Conservation (phyloP, 2,888 invertebrate genomes). For the Lithophane leautieri region DNA sequence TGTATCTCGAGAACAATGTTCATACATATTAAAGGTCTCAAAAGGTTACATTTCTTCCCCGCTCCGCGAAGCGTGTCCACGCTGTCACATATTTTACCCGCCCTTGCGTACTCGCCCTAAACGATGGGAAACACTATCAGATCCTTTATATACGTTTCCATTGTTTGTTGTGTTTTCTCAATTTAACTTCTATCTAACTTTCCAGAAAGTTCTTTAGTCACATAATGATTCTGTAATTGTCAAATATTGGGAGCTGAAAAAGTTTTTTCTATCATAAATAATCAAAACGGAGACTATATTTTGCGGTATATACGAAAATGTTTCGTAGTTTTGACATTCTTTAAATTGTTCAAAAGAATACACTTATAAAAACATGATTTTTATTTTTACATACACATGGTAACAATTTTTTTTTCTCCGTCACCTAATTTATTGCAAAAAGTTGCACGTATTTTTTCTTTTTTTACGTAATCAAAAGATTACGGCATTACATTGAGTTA, state of each 20-base stretch:
- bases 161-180: conserved; percentile 66
- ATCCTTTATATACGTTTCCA: conserved; percentile 65
- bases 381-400: no score
- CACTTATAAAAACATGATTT: no score
- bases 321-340: conserved; percentile 2
- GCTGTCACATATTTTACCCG: conserved; percentile 86
- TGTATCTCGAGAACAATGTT: conserved; percentile 64
- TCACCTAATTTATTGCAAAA: no score
- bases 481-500: no score
- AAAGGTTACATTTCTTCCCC: conserved; percentile 84
- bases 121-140: conserved; percentile 71
- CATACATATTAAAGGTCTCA: conserved; percentile 75
- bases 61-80: conserved; percentile 83
- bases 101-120: conserved; percentile 72
- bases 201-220: conserved; percentile 39
- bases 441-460: no score
- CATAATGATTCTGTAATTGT: conserved; percentile 56
- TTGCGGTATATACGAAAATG: neutral
- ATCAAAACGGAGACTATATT: conserved; percentile 2
- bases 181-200: conserved; percentile 64
- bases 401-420: no score
- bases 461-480: no score
- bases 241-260: conserved; percentile 54
- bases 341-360: neutral
- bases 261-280: conserved; percentile 42